phyloP scores from a whole-genome alignment of 1,140 invertebrate genomes.

The Drosophila lacteicornis region DNA sequence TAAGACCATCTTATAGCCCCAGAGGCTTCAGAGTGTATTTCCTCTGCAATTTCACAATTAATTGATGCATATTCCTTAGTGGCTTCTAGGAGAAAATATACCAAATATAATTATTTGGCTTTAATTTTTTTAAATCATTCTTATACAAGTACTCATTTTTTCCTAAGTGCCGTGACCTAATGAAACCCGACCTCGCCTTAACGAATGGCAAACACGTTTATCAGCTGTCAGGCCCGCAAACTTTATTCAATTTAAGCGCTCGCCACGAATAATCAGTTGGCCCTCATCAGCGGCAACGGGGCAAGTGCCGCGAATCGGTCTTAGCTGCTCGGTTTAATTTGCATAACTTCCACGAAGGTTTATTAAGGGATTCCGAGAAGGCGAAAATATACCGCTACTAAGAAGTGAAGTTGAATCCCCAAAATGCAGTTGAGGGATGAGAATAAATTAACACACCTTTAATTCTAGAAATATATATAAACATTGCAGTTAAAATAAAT shows the following conservation, averaged over 20 bases:
- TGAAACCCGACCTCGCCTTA: constrained; percentile 4
- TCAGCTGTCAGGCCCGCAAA: constrained; percentile 13
- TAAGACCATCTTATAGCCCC: neutral
- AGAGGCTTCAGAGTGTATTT: no score
- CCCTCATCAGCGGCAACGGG: neutral
- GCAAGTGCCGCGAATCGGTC: constrained; percentile 9
- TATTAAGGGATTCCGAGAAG: neutral
- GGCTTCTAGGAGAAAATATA: no score
- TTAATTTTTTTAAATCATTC: neutral
- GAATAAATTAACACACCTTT: no score
- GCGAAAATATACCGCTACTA: neutral
- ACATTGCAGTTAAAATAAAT: no score
- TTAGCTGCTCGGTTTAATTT: constrained; percentile 32
- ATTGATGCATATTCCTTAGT: no score
- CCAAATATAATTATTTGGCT: no score
- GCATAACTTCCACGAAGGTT: constrained; percentile 21
- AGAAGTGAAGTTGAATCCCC: neutral
- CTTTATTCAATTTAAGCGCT: constrained; percentile 39
- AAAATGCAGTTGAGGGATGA: constrained; percentile 2
- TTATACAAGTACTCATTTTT: neutral
- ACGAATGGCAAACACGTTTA: constrained; percentile 12
- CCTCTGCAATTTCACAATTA: no score
- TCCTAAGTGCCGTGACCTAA: neutral
- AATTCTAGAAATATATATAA: neutral
- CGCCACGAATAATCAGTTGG: constrained; percentile 34